Evolutionary conservation across 2,797 vertebrate genomes (phyloP).

Genomic region (Poecilia gillii): DNA sequence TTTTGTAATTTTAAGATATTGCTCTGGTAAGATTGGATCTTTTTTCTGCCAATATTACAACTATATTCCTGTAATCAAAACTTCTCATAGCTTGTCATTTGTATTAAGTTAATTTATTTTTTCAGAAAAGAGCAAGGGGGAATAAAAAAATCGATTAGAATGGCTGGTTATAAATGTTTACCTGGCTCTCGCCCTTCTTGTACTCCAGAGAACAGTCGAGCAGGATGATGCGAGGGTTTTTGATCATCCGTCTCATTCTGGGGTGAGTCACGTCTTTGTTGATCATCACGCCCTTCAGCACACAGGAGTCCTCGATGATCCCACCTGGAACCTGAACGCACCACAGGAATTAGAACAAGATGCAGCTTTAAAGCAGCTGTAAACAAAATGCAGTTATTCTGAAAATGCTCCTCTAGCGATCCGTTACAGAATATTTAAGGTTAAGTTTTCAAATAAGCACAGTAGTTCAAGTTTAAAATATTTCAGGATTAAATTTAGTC

Average conservation of each 20-base stretch:
- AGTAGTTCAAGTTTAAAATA: too few relatives aligned
- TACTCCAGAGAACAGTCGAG: conserved; percentile 96
- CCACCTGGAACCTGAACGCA: conserved; percentile 89
- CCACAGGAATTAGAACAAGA: not conserved
- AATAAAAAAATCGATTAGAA: not conserved
- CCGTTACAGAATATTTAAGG: too few relatives aligned
- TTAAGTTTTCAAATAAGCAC: too few relatives aligned
- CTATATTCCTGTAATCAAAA: too few relatives aligned
- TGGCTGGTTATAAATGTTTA: conserved; percentile 42
- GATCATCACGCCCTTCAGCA: conserved; percentile 93
- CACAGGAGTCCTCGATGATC: conserved; percentile 90
- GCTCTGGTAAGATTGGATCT: too few relatives aligned
- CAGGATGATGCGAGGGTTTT: conserved; percentile 91
- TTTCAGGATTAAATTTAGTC: too few relatives aligned
- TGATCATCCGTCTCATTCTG: conserved; percentile 90
- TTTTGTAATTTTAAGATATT: too few relatives aligned
- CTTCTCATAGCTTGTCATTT: too few relatives aligned
- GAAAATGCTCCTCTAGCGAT: not conserved
- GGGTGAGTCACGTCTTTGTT: conserved; percentile 96
- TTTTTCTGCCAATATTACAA: too few relatives aligned
- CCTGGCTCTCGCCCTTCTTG: conserved; percentile 99
- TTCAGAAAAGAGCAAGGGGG: too few relatives aligned
- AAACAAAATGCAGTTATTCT: not conserved
- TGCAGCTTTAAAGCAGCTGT: not conserved
- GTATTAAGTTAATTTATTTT: too few relatives aligned